Base-by-base conservation (phyloP, 2,113 vertebrate species). In the Scophthalmus maximus region DNA sequence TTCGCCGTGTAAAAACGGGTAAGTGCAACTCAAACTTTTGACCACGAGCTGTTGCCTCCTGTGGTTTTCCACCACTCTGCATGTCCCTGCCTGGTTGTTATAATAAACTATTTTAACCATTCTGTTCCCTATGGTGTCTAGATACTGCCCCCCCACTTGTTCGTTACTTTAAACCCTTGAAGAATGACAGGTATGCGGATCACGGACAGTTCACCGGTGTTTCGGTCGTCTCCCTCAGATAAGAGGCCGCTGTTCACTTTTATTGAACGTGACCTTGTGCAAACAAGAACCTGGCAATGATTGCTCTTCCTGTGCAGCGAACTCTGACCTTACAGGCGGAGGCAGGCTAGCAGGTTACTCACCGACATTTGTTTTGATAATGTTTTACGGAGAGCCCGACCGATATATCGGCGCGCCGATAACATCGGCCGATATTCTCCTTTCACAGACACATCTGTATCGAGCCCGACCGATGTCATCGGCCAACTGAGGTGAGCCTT, bases 171-270 rank as follows among this genome's bases (percentile, higher is more conserved):
- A 79, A 80, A 76, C 74, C 58, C 55, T 68, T 49, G 56, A 83
- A 69, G 75, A 83, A 90, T 89, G 87, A 68, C 78, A 76, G 84
- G 81, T 75, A 91, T 90, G 88, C 82, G 26, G 47, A 76, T 78
- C 61, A 4, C 32, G 38, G 58, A n/a, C 52, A 42, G n/a, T 63
- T 76, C 36, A 69, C 15, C 60, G 71, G 69, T n/a, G 67, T 38
- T 22, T 60, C 66, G 66, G 76, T 76, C 22, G 76, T 76, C 22
- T 47, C 47, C 15, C 10, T 46, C 76, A 47, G 75, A 86, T 89
- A 67, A 76, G 64, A 70, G 65, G 44, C 9, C 68, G 5, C 9
- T 68, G 6, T 81, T 76, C 58, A 56, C 20, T 71, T 79, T 66
- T 75, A 32, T 51, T 74, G 23, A 56, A 82, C 42, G 60, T 82